These are phyloP conservation scores for Anthoscopus minutus DNA, from an alignment of 2,113 vertebrate species.

Conservation along the genomic window DNA sequence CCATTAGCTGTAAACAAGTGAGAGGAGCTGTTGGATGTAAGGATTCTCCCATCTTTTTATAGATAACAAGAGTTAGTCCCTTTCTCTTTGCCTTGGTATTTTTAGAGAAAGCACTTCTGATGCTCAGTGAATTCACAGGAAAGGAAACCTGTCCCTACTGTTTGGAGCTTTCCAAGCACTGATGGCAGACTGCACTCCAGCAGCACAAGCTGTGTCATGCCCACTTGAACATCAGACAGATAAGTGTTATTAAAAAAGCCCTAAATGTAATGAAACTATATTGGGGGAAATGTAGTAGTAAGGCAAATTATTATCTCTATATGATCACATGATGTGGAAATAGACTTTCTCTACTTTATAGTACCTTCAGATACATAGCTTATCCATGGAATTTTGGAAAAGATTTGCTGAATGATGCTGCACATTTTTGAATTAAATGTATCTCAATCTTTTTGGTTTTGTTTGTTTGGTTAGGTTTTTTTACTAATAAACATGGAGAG, in stretches of 20 bases:
- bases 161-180: background rate
- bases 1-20: background rate
- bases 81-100: background rate
- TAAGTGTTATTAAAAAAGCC: conserved; percentile 51
- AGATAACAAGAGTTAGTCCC: background rate
- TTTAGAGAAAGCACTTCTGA: background rate
- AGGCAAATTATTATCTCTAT: conserved; percentile 41
- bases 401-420: background rate
- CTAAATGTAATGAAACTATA: conserved; percentile 33
- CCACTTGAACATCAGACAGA: conserved; percentile 55
- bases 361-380: background rate
- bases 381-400: background rate
- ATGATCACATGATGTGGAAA: conserved; percentile 1
- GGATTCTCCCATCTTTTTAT: background rate
- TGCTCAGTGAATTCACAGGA: background rate
- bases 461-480: background rate
- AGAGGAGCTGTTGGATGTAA: background rate
- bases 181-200: background rate
- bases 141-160: background rate
- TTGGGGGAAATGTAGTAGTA: background rate
- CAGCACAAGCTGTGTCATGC: background rate
- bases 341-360: background rate
- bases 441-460: background rate
- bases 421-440: background rate
- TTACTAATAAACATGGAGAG: background rate